These are phyloP conservation scores for Lerista edwardsae DNA, from an alignment of 2,797 vertebrate species.

Conservation along the genomic window DNA sequence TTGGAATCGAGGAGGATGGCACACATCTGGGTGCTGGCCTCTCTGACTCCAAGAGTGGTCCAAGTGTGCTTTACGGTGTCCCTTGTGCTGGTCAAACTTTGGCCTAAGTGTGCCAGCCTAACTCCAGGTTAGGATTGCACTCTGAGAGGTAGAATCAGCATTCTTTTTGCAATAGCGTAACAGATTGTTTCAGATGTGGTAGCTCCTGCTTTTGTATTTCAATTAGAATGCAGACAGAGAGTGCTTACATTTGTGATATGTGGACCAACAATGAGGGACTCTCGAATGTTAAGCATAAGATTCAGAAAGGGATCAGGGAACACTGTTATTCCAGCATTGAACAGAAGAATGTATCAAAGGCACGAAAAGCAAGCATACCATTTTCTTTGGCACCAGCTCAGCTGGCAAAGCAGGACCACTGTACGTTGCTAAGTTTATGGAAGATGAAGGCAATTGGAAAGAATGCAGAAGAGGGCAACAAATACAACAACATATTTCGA, in stretches of 20 bases:
- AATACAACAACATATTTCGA: neutral
- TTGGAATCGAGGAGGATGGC: too few relatives aligned
- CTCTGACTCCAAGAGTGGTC: too few relatives aligned
- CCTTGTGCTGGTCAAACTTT: too few relatives aligned
- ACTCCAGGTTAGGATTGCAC: too few relatives aligned
- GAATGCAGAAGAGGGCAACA: neutral
- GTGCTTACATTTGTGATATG: neutral
- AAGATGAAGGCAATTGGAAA: conserved; percentile 1
- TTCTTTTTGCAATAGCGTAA: neutral
- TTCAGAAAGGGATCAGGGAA: neutral
- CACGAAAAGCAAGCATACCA: neutral
- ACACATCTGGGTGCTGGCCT: too few relatives aligned
- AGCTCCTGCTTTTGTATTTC: neutral
- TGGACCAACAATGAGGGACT: neutral
- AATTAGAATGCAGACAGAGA: neutral
- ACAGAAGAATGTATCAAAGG: neutral
- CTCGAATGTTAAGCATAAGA: neutral
- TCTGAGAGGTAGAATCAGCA: neutral
- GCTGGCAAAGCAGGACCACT: neutral
- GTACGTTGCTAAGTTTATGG: neutral
- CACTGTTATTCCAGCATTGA: neutral
- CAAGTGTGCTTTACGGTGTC: too few relatives aligned
- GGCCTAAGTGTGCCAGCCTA: too few relatives aligned
- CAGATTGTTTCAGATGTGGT: neutral
- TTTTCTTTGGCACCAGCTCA: neutral